phyloP scores from a whole-genome alignment of 35 echinoderm and acorn worm species.

The Heliocidaris tuberculata region DNA sequence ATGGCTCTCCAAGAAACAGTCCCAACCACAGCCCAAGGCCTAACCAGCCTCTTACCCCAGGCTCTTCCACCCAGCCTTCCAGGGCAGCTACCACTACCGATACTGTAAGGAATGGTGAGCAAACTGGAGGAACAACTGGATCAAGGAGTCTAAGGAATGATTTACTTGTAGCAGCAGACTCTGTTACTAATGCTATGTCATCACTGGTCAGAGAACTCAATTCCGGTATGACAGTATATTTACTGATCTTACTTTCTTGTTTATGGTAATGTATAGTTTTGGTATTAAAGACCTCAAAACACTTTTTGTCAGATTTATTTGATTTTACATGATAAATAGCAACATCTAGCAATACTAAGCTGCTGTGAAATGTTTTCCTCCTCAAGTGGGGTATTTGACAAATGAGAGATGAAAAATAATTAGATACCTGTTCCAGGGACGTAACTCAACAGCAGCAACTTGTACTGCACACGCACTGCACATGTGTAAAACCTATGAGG shows the following conservation, averaged over 20 bases:
- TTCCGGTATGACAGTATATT: conserved; percentile 66
- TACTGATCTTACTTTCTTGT: background rate
- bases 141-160: conserved; percentile 89
- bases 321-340: too few species aligned
- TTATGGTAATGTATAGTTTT: background rate
- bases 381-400: too few species aligned
- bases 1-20: conserved; percentile 90
- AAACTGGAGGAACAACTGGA: conserved; percentile 50
- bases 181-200: conserved; percentile 98
- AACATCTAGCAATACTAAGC: too few species aligned
- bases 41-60: conserved; percentile 47
- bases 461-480: too few species aligned
- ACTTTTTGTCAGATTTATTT: too few species aligned
- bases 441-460: too few species aligned
- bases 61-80: conserved; percentile 39
- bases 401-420: too few species aligned
- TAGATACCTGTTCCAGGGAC: too few species aligned
- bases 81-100: conserved; percentile 34
- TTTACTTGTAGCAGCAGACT: conserved; percentile 90
- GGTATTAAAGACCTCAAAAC: too few species aligned
- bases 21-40: conserved; percentile 79
- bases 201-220: conserved; percentile 90
- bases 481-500: too few species aligned
- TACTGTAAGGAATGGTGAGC: conserved; percentile 55
- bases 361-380: too few species aligned